Evolutionary conservation across 2,888 invertebrate genomes (phyloP).

Genomic region (Bombyx huttoni): DNA sequence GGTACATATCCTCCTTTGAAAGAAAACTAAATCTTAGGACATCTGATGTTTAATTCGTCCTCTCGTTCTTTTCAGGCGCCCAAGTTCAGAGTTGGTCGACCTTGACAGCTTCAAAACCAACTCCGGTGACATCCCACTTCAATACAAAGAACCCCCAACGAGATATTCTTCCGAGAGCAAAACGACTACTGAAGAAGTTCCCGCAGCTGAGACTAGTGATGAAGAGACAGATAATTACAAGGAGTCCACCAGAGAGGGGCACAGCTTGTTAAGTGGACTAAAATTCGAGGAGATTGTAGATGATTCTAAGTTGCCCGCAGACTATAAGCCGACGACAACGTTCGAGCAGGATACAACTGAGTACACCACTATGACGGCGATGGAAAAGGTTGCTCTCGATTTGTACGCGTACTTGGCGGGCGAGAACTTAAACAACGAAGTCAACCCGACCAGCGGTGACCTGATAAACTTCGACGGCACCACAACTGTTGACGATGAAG

Average conservation of each 20-base stretch:
- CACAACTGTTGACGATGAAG: slow-evolving; percentile 44
- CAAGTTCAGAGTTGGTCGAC: slow-evolving; percentile 85
- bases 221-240: slow-evolving; percentile 39
- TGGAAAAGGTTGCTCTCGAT: slow-evolving; percentile 88
- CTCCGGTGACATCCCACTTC: slow-evolving; percentile 69
- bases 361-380: slow-evolving; percentile 77
- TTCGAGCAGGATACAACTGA: slow-evolving; percentile 69
- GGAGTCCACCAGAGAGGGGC: slow-evolving; percentile 46
- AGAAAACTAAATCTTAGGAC: neutral
- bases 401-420: slow-evolving; percentile 84
- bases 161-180: slow-evolving; percentile 62
- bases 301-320: slow-evolving; percentile 52
- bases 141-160: slow-evolving; percentile 60
- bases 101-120: slow-evolving; percentile 87
- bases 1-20: slow-evolving; percentile 22
- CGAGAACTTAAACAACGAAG: slow-evolving; percentile 75
- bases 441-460: slow-evolving; percentile 45
- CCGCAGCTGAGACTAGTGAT: slow-evolving; percentile 44
- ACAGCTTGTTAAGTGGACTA: slow-evolving; percentile 48
- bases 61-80: slow-evolving; percentile 66
- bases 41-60: slow-evolving; percentile 3
- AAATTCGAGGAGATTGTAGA: slow-evolving; percentile 53
- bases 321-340: slow-evolving; percentile 51
- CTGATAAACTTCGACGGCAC: slow-evolving; percentile 42
- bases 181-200: slow-evolving; percentile 67